Evolutionary conservation across 2,797 vertebrate species (phyloP).

Genomic region (Acanthurus tractus): DNA sequence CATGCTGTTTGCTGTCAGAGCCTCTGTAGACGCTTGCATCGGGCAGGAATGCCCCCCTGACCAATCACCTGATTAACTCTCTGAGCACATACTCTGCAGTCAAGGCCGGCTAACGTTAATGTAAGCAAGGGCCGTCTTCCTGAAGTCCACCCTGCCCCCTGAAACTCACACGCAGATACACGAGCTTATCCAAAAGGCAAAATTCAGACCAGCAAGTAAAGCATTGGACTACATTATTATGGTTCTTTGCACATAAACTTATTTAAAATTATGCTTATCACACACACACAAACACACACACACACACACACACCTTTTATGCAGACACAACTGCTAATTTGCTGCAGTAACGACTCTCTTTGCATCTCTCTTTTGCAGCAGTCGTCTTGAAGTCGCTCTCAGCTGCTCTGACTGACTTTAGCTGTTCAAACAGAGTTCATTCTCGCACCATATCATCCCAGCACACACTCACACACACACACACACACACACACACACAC

Average conservation of each 20-base stretch:
- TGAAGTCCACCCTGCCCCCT: not conserved
- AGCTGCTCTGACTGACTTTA: slow-evolving; percentile 35
- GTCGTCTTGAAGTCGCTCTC: slow-evolving; percentile 21
- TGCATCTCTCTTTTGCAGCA: slow-evolving; percentile 48
- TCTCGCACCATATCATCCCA: slow-evolving; percentile 12
- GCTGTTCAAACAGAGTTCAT: slow-evolving; percentile 48
- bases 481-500: not conserved
- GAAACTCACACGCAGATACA: not conserved
- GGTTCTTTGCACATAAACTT: no score
- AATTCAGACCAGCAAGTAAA: no score
- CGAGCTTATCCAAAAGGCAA: no score
- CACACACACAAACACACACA: no score
- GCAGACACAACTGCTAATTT: slow-evolving; percentile 51
- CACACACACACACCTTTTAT: no score
- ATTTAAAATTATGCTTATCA: no score
- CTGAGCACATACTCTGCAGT: slow-evolving; percentile 67
- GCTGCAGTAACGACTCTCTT: slow-evolving; percentile 62
- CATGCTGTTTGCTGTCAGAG: slow-evolving; percentile 53
- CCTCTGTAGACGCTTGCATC: slow-evolving; percentile 44
- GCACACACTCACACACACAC: not conserved
- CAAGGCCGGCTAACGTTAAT: slow-evolving; percentile 55
- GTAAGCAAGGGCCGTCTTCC: slow-evolving; percentile 28
- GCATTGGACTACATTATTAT: no score
- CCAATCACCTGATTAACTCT: slow-evolving; percentile 82
- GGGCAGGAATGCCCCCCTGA: slow-evolving; percentile 73